These are phyloP conservation scores for Rhopalosiphum padi DNA, from an alignment of 1,140 invertebrate genomes.

Conservation along the genomic window DNA sequence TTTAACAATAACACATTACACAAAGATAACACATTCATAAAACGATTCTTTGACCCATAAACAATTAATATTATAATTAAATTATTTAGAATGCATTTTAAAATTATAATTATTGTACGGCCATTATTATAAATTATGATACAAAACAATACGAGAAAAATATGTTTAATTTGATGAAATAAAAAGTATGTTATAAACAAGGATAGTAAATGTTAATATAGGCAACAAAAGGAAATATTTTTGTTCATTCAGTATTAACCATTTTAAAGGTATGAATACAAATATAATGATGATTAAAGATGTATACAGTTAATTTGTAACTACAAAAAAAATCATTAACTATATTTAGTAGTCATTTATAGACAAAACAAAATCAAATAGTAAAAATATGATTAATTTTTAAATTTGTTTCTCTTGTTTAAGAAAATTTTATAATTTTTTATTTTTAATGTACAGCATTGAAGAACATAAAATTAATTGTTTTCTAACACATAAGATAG, in stretches of 20 bases:
- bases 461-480: neutral
- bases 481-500: neutral
- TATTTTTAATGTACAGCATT: neutral
- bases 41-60: neutral
- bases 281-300: neutral
- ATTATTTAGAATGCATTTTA: neutral
- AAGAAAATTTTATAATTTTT: no score
- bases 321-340: neutral
- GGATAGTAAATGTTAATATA: neutral
- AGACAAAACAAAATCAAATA: neutral
- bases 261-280: neutral
- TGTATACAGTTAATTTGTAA: neutral
- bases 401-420: neutral
- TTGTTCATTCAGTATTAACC: neutral
- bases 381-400: neutral
- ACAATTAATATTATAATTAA: neutral
- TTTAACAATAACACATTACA: neutral
- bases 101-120: neutral
- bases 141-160: neutral
- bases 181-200: neutral
- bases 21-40: neutral
- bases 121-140: neutral
- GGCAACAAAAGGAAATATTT: neutral
- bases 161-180: neutral
- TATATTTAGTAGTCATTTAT: neutral